These are phyloP conservation scores for Euclidia mi DNA, from an alignment of 2,888 invertebrate genomes.

Conservation along the genomic window DNA sequence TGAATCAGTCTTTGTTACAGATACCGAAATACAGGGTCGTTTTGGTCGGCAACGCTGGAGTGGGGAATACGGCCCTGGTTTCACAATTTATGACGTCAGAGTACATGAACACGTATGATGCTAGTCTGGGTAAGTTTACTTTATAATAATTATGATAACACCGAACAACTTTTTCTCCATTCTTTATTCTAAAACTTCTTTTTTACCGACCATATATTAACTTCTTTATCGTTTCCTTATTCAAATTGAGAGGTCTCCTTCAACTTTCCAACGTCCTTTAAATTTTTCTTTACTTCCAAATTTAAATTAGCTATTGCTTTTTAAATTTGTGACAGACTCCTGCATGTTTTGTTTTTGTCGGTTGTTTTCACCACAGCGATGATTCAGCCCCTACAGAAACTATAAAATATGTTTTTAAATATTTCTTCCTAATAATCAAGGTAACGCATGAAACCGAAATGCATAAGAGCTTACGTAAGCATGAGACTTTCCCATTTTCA, in stretches of 20 bases:
- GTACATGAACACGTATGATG: constrained; percentile 98
- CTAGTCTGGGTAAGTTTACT: constrained; percentile 93
- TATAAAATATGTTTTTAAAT: neutral
- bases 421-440: neutral
- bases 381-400: neutral
- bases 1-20: constrained; percentile 60
- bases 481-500: constrained; percentile 32
- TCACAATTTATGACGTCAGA: constrained; percentile 98
- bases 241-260: neutral
- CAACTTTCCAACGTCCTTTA: constrained; percentile 1
- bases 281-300: constrained; percentile 2
- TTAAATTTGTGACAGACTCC: neutral
- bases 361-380: neutral
- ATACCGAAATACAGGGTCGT: constrained; percentile 95
- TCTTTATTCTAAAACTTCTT: constrained; percentile 9
- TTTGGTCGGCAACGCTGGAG: constrained; percentile 95
- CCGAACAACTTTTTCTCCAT: neutral
- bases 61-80: constrained; percentile 97
- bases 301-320: neutral
- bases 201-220: neutral
- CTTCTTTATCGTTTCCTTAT: constrained; percentile 2
- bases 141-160: constrained; percentile 4
- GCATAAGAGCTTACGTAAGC: constrained; percentile 31
- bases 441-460: constrained; percentile 14
- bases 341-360: constrained; percentile 1